These are phyloP conservation scores for Rhorus exstirpatorius DNA, from an alignment of 2,888 invertebrate genomes.

Conservation along the genomic window DNA sequence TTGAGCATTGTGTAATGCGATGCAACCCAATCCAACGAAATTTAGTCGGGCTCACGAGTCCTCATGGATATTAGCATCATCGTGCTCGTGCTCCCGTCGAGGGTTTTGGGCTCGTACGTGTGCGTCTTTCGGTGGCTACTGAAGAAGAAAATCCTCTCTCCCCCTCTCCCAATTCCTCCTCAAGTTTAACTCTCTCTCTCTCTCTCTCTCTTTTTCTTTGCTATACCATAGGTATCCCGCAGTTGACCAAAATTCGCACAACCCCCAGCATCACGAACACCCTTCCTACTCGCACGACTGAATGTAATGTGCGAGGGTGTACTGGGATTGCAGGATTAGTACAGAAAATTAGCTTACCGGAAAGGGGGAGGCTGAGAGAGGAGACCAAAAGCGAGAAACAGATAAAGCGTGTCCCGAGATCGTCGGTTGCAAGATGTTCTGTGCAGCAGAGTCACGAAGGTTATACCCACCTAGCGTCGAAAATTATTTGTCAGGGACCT, in stretches of 20 bases:
- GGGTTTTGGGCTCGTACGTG: constrained; percentile 16
- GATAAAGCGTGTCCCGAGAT: constrained; percentile 31
- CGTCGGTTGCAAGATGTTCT: constrained; percentile 51
- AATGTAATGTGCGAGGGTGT: constrained; percentile 80
- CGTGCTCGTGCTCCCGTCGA: constrained; percentile 61
- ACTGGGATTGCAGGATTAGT: constrained; percentile 82
- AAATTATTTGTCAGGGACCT: constrained; percentile 65
- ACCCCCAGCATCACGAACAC: constrained; percentile 16
- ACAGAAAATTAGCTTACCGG: constrained; percentile 80
- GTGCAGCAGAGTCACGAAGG: constrained; percentile 74
- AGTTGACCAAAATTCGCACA: constrained; percentile 57
- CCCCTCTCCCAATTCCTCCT: constrained; percentile 6
- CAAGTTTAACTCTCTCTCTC: constrained; percentile 9
- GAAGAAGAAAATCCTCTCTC: constrained; percentile 28
- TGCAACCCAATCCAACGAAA: constrained; percentile 78
- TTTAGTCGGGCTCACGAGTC: constrained; percentile 76
- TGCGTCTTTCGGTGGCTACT: constrained; percentile 2
- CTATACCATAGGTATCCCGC: constrained; percentile 39
- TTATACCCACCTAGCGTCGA: constrained; percentile 52
- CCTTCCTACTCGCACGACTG: constrained; percentile 73
- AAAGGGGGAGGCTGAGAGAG: constrained; percentile 28
- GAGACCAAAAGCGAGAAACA: constrained; percentile 48
- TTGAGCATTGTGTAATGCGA: constrained; percentile 76
- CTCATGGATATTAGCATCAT: constrained; percentile 80
- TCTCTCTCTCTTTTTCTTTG: constrained; percentile 12